A percentile compares a stretch with the other conserved stretches of the same genome.
These are phyloP conservation scores for Lepetodrilus schrolli DNA, from an alignment of 2,888 invertebrate genomes.

Conservation along the genomic window DNA sequence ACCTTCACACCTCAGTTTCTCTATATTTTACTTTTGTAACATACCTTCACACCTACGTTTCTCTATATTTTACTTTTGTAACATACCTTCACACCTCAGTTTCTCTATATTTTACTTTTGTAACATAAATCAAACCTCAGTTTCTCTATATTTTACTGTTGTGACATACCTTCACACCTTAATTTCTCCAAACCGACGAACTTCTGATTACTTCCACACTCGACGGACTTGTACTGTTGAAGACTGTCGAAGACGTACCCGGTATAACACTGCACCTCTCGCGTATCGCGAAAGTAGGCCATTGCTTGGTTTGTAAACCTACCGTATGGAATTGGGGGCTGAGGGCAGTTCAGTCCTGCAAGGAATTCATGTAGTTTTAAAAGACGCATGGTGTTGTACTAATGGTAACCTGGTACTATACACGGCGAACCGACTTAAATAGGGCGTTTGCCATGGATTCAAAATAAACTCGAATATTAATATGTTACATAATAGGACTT, in stretches of 20 bases:
- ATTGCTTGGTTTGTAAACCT: not conserved
- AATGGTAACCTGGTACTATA: no score
- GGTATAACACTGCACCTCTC: slow-evolving; percentile 35
- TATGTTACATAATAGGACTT: not conserved
- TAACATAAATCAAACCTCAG: no score
- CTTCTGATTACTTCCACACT: slow-evolving; percentile 37
- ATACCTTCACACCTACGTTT: no score
- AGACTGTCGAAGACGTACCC: slow-evolving; percentile 38
- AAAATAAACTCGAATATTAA: not conserved
- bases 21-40: no score
- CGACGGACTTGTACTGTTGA: slow-evolving; percentile 1
- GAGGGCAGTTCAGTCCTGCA: slow-evolving; percentile 46
- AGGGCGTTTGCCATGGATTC: not conserved
- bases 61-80: no score
- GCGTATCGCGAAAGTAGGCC: slow-evolving; percentile 32
- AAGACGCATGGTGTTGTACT: no score
- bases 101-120: no score
- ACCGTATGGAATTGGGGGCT: slow-evolving; percentile 52
- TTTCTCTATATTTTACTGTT: no score
- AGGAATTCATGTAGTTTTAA: no score
- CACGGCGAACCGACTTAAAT: not conserved
- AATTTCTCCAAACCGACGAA: not conserved
- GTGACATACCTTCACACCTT: slow-evolving; percentile 34
- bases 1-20: slow-evolving; percentile 33
- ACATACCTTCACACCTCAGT: no score